Evolutionary conservation across 2,888 invertebrate genomes (phyloP).

Genomic region (Acutogordius australiensis): DNA sequence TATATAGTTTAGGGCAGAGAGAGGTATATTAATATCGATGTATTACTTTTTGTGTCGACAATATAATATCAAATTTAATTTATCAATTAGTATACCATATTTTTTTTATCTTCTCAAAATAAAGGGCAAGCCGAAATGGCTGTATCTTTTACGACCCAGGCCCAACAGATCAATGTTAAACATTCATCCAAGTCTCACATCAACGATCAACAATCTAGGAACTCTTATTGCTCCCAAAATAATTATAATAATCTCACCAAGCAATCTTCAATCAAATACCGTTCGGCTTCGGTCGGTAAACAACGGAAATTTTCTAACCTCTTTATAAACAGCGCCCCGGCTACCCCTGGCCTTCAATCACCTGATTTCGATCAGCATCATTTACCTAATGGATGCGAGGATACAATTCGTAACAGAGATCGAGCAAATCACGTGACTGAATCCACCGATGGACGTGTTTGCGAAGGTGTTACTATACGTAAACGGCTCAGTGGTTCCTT

Average conservation of each 20-base stretch:
- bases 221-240: background rate
- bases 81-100: too few relatives aligned
- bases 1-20: too few relatives aligned
- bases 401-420: too few relatives aligned
- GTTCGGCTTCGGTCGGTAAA: background rate
- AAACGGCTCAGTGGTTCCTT: background rate
- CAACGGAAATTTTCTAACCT: background rate
- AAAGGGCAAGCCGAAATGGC: background rate
- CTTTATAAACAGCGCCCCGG: background rate
- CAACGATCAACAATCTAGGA: background rate
- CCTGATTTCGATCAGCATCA: too few relatives aligned
- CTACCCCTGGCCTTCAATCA: background rate
- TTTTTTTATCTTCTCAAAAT: too few relatives aligned
- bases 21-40: too few relatives aligned
- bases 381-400: too few relatives aligned
- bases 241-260: too few relatives aligned
- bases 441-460: background rate
- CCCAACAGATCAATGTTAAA: too few relatives aligned
- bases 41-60: too few relatives aligned
- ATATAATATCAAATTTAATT: too few relatives aligned
- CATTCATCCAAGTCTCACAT: too few relatives aligned
- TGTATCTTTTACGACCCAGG: background rate
- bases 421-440: background rate
- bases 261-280: background rate
- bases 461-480: background rate